Evolutionary conservation across 2,888 invertebrate species (phyloP), one percentile per base, ranked within the genome.

Genomic region (Diadromus collaris): DNA sequence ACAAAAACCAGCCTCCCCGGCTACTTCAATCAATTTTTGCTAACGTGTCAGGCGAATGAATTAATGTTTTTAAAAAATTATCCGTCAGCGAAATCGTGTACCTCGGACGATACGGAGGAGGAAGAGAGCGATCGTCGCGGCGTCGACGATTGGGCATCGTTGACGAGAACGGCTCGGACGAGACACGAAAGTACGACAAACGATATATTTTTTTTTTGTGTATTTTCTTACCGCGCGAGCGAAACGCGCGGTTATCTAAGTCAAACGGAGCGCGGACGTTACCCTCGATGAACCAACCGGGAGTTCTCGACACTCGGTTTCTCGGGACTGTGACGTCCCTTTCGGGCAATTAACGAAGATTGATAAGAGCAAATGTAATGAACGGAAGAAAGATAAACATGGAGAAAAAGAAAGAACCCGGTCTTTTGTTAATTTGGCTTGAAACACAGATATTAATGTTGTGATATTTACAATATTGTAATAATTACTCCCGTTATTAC

Each of bases 401-500:
- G 27, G 27, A 19, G 16, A 44, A 70, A 51, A 65, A 16, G 19
- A 65, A 65, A 16, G 6, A 65, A 46, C 41, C 81, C 75, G 80
- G 79, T 80, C 81, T 85, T 85, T 85, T 81, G 82, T 85, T 85
- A 71, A 76, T 83, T 83, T 83, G 78, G 83, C 83, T 82, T 82
- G 85, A 85, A 84, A 85, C 85, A 85, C 84, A 83, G 88, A 90
- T 88, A 88, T 89, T 88, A 86, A 88, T 86, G 86, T 89, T 90
- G 90, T 90, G 90, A 90, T 90, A 90, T 90, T 90, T 90, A 89
- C 86, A 87, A 89, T 86, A 83, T 80, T 86, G 86, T 88, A 87
- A 86, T 87, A 86, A 86, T 86, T 84, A 21, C 24, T 41, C 82
- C 83, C 83, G 84, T 88, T 85, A 86, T 87, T 86, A 87, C 86